Base-by-base conservation (phyloP, 1,140 invertebrate species). In the Monomorium pharaonis region DNA sequence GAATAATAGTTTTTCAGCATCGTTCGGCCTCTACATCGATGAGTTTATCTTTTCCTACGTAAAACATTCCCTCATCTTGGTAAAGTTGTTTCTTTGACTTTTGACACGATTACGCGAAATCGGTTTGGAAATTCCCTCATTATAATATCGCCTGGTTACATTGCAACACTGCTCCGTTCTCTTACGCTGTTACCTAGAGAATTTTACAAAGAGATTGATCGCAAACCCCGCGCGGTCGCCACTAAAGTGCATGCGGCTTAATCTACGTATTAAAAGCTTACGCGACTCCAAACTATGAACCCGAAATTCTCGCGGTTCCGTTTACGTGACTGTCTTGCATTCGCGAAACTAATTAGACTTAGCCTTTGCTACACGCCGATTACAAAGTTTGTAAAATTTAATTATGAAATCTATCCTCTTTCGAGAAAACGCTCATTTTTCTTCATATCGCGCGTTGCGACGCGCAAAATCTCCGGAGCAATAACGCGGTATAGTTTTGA, bases 131-230 rank as follows among this genome's bases (percentile, higher is more conserved):
- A 86, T 88, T 69, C 30, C 51, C 49, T 47, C 67, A 58, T 88
- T 86, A 86, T 42, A 75, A 58, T 47, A 49, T 83, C 58, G 72
- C 58, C 27, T 65, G 42, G 27, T 78, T 81, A 81, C 42, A 27
- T 42, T 30, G 33, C 49, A 49, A 54, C 33, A 3, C 27, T 9
- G 44, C 54, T 72, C 24, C 27, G 7, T 47, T 83, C 37, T 54
- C 21, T 42, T 58, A 69, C 69, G 83, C 5, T 30, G 27, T 24
- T 72, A 44, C 21, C 54, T 60, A 33, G 44, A 49, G 33, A 54
- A 80, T 80, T 80, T 80, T 60, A 21, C 77, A 54, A 80, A 80
- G 77, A 77, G 56, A 62, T 21, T 27, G 74, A 80, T 37, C 47
- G 2, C 16, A 27, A 18, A 51, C 44, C 58, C n/a, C 10, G n/a